These are phyloP conservation scores for Phaethornis superciliosus DNA, from an alignment of 2,113 vertebrate species.

Conservation along the genomic window DNA sequence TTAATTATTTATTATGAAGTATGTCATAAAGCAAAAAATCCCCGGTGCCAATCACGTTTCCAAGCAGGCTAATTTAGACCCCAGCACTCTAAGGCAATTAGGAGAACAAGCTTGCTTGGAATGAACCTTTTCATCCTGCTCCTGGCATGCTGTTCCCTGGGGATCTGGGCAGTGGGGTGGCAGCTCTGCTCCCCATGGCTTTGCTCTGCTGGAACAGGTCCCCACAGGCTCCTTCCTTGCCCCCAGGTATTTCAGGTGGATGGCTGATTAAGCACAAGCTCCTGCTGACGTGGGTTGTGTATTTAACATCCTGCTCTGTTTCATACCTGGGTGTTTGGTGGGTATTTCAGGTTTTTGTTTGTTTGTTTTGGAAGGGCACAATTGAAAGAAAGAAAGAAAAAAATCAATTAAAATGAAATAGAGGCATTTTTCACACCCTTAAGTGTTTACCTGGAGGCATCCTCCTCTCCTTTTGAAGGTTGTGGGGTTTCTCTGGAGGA, in stretches of 20 bases:
- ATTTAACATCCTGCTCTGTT: background rate
- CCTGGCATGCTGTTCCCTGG: background rate
- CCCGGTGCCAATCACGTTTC: background rate
- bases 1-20: background rate
- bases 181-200: background rate
- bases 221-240: background rate
- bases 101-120: background rate
- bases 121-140: background rate
- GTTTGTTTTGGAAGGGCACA: background rate
- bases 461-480: background rate
- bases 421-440: fast-evolving
- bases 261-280: background rate
- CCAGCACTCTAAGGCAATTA: fast-evolving
- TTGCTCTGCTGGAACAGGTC: background rate
- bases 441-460: background rate
- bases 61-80: background rate
- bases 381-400: background rate
- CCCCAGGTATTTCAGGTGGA: background rate
- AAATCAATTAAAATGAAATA: background rate
- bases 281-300: background rate
- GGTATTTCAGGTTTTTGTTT: background rate
- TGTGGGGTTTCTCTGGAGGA: background rate
- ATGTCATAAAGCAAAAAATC: background rate
- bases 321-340: background rate
- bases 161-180: no score